phyloP scores from a whole-genome alignment of 2,888 invertebrate genomes.

The Neoaliturus tenellus region DNA sequence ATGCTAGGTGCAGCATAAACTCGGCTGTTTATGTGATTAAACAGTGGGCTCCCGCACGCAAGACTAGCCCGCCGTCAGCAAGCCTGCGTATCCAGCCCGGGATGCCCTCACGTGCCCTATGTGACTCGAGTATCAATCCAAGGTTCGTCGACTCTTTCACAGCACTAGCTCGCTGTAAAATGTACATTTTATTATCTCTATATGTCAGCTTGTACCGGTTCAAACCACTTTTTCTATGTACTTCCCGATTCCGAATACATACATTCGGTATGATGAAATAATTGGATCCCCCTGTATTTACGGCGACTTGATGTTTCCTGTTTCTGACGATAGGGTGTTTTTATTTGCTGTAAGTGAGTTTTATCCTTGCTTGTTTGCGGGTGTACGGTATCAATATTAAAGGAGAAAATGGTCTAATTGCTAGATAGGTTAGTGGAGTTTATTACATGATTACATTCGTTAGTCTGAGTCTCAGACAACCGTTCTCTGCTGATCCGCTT shows the following conservation, averaged over 20 bases:
- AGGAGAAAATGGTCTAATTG: too few relatives aligned
- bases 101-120: neutral
- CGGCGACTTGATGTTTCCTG: neutral
- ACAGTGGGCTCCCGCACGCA: neutral
- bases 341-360: too few relatives aligned
- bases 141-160: constrained; percentile 16
- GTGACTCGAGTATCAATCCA: neutral
- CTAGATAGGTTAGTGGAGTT: too few relatives aligned
- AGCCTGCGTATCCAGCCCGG: neutral
- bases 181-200: constrained; percentile 22
- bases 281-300: neutral
- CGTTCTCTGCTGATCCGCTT: too few relatives aligned
- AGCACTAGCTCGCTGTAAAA: neutral
- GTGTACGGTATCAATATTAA: too few relatives aligned
- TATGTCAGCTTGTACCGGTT: neutral
- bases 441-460: too few relatives aligned
- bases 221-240: neutral
- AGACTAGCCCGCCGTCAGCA: neutral
- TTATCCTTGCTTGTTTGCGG: too few relatives aligned
- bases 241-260: neutral
- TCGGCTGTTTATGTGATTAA: neutral
- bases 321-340: neutral
- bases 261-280: neutral
- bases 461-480: too few relatives aligned
- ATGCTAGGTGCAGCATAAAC: neutral